Evolutionary conservation across 2,797 vertebrate genomes (phyloP).

Genomic region (Amazona ochrocephala): DNA sequence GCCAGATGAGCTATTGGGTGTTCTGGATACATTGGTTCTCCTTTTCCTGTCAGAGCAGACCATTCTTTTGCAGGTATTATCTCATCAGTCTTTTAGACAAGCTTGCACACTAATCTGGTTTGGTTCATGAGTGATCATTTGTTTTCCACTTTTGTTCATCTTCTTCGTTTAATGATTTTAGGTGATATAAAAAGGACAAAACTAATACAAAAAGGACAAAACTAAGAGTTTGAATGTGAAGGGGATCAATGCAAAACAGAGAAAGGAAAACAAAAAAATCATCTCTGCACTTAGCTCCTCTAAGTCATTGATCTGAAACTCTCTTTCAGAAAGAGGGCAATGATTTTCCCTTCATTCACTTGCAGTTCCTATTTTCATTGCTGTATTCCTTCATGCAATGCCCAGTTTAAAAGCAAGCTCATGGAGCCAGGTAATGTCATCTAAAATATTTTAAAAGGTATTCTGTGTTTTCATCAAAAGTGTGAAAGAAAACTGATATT

Average conservation of each 20-base stretch:
- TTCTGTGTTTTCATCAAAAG: not conserved
- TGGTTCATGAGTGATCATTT: constrained; percentile 8
- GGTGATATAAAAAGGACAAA: not conserved
- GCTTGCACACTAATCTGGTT: not conserved
- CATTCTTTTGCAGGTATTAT: constrained; percentile 73
- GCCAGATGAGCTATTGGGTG: constrained; percentile 70
- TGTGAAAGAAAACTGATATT: not conserved
- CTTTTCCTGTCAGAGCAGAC: constrained; percentile 67
- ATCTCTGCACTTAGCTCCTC: not conserved
- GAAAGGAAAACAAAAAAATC: not conserved
- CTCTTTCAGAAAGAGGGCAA: not conserved
- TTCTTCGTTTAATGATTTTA: constrained; percentile 21
- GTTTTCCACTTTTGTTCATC: constrained; percentile 45
- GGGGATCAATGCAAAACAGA: not conserved
- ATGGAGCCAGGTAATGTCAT: not conserved
- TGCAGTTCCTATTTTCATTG: not conserved
- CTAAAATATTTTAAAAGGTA: not conserved
- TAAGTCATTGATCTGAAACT: not conserved
- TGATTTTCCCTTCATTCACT: not conserved
- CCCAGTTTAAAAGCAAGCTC: not conserved
- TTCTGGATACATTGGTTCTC: constrained; percentile 66
- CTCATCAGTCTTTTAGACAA: constrained; percentile 68
- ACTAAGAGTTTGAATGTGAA: not conserved
- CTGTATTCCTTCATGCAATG: not conserved
- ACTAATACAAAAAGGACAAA: not conserved